A percentile compares a stretch with the other conserved stretches of the same genome.
phyloP scores from a whole-genome alignment of 37 sponge, comb jelly and placozoan species.

The Spongilla lacustris region DNA sequence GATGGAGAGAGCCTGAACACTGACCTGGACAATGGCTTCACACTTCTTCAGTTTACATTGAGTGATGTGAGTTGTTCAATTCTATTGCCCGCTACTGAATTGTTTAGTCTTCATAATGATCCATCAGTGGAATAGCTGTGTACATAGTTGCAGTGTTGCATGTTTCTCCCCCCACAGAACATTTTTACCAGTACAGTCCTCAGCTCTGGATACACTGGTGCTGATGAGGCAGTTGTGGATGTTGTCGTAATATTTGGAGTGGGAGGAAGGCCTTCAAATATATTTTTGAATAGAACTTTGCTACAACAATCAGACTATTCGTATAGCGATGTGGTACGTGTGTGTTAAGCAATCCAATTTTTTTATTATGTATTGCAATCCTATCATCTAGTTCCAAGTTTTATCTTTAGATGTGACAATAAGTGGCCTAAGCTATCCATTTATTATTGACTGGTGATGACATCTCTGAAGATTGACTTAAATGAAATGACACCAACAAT shows the following conservation, averaged over 20 bases:
- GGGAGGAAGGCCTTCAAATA: neutral
- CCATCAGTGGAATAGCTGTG: too few relatives aligned
- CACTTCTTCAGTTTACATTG: neutral
- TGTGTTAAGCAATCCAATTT: neutral
- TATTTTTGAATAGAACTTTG: neutral
- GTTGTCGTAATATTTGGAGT: constrained; percentile 4
- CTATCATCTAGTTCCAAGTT: neutral
- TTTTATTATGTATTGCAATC: neutral
- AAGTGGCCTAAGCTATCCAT: constrained; percentile 8
- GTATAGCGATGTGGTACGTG: neutral
- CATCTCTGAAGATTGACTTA: too few relatives aligned
- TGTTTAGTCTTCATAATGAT: too few relatives aligned
- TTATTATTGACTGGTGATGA: neutral
- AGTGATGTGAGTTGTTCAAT: constrained; percentile 1
- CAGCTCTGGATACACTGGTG: neutral
- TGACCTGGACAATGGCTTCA: constrained; percentile 13
- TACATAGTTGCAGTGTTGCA: too few relatives aligned
- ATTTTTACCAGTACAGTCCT: too few relatives aligned
- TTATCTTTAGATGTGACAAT: neutral
- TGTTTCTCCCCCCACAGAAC: too few relatives aligned
- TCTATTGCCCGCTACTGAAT: too few relatives aligned
- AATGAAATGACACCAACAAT: too few relatives aligned
- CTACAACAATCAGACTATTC: neutral
- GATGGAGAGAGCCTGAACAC: constrained; percentile 60
- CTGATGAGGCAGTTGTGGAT: neutral